These are phyloP conservation scores for Dicrostonyx torquatus DNA, from an alignment of 2,797 vertebrate species.

Conservation along the genomic window DNA sequence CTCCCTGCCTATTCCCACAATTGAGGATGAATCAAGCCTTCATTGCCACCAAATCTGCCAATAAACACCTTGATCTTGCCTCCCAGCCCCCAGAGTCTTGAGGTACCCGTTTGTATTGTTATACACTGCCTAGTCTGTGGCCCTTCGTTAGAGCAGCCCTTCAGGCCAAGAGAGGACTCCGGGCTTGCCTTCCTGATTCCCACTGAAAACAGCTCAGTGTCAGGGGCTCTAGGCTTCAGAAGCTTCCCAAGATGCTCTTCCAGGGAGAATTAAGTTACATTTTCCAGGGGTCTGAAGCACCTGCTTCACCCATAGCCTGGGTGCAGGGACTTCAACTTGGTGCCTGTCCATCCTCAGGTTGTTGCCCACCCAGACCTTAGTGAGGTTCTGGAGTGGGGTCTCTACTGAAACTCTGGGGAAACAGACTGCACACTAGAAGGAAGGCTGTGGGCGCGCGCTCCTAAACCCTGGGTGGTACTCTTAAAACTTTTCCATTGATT, in stretches of 20 bases:
- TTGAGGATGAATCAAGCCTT: background rate
- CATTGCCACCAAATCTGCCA: background rate
- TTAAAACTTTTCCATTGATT: background rate
- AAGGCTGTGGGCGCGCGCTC: background rate
- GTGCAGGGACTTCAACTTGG: background rate
- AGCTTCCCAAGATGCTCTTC: conserved; percentile 22
- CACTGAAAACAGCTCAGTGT: background rate
- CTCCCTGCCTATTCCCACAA: background rate
- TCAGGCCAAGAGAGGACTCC: no score
- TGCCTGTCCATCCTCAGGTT: background rate
- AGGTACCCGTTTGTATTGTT: background rate
- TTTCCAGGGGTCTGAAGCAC: background rate
- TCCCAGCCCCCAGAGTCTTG: background rate
- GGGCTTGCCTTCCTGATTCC: background rate
- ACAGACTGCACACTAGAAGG: background rate
- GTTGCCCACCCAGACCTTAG: background rate
- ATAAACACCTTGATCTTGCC: background rate
- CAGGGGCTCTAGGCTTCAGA: background rate
- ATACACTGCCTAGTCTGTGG: background rate
- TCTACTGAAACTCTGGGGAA: background rate
- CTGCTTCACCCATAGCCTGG: background rate
- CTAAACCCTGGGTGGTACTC: background rate
- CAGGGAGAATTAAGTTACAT: background rate
- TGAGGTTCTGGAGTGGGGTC: background rate
- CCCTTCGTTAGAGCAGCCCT: background rate